phyloP scores from a whole-genome alignment of 1,140 invertebrate species.

The Drosophila melanica region DNA sequence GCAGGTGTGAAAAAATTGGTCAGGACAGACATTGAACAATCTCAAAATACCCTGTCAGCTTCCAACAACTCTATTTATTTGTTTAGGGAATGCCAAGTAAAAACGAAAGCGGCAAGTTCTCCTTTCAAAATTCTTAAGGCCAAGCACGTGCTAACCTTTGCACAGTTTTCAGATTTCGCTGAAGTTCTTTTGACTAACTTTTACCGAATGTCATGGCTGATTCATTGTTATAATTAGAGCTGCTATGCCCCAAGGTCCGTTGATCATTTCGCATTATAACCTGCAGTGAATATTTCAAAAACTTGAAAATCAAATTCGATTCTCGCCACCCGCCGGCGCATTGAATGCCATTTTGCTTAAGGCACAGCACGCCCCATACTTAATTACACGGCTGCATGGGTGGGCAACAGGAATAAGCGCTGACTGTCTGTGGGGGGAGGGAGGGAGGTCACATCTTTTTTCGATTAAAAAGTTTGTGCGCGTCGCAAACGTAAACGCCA shows the following conservation, averaged over 20 bases:
- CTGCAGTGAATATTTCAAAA: conserved; percentile 26
- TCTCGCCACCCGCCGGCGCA: conserved; percentile 14
- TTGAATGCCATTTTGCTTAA: not conserved
- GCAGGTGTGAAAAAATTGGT: too few relatives aligned
- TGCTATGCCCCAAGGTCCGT: conserved; percentile 15
- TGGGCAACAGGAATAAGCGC: conserved; percentile 13
- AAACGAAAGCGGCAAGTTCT: not conserved
- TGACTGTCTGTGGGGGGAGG: conserved; percentile 4
- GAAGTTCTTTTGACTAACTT: conserved; percentile 8
- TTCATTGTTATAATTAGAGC: conserved; percentile 37
- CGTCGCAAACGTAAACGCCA: conserved; percentile 31
- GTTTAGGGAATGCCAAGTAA: not conserved
- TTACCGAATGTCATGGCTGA: conserved; percentile 22
- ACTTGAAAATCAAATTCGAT: conserved; percentile 29
- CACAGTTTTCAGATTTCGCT: not conserved
- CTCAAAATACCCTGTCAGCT: too few relatives aligned
- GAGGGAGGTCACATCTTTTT: conserved; percentile 66
- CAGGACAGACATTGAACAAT: too few relatives aligned
- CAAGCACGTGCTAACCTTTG: conserved; percentile 1
- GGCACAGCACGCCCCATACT: conserved; percentile 63
- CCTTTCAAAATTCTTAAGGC: not conserved
- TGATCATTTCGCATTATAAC: conserved; percentile 31
- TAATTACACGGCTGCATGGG: conserved; percentile 67
- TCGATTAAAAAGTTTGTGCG: conserved; percentile 74
- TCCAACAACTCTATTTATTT: too few relatives aligned